Evolutionary conservation across 2,888 invertebrate genomes (phyloP).

Genomic region (Erebia epiphron): DNA sequence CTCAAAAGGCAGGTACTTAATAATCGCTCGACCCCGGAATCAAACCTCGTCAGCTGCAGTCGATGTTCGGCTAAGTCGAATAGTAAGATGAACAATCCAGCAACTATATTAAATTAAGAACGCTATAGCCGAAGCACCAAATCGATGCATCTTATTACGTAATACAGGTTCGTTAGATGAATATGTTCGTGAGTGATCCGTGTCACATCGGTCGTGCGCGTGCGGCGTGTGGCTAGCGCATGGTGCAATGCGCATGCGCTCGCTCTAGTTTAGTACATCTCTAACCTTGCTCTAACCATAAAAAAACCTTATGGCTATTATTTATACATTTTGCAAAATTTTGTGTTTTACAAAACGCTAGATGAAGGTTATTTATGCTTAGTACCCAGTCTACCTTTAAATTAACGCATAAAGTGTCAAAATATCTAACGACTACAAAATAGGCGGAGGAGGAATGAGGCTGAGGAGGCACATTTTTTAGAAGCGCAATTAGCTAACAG

Average conservation of each 20-base stretch:
- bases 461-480: too few species aligned
- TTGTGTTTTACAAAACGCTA: too few species aligned
- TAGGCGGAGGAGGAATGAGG: too few species aligned
- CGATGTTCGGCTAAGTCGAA: too few species aligned
- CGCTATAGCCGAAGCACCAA: constrained; percentile 1
- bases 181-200: constrained; percentile 28
- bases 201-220: constrained; percentile 22
- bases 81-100: not conserved
- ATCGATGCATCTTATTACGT: not conserved
- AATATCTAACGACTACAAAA: too few species aligned
- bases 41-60: too few species aligned
- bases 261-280: not conserved
- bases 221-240: not conserved
- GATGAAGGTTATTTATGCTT: too few species aligned
- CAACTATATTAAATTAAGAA: not conserved
- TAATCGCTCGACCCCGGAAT: too few species aligned
- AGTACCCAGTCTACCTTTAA: too few species aligned
- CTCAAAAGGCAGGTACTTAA: too few species aligned
- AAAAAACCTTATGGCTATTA: not conserved
- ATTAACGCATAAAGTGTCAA: too few species aligned
- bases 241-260: constrained; percentile 6
- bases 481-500: not conserved
- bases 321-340: too few species aligned
- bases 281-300: not conserved
- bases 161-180: constrained; percentile 10